Evolutionary conservation across 2,113 vertebrate species (phyloP).

Genomic region (Phrynosoma blainvillii): DNA sequence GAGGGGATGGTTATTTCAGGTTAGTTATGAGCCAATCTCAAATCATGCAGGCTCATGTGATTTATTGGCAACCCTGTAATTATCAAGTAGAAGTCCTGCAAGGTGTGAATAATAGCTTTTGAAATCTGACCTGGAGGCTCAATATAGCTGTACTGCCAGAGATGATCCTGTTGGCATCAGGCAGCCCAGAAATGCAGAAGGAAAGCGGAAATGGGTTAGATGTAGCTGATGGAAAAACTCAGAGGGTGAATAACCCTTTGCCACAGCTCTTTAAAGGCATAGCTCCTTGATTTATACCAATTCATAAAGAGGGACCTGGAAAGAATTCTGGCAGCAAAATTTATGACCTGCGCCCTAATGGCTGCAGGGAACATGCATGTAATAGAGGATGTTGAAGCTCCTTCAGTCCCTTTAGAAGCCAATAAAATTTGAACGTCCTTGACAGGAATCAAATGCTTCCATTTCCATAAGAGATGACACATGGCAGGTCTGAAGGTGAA

Average conservation of each 20-base stretch:
- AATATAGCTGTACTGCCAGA: not conserved
- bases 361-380: not conserved
- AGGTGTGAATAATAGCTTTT: slow-evolving; percentile 19
- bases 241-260: not conserved
- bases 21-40: slow-evolving; percentile 18
- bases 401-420: not conserved
- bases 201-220: not conserved
- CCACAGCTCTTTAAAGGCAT: not conserved
- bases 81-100: slow-evolving; percentile 1
- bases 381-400: not conserved
- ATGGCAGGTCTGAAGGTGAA: not conserved
- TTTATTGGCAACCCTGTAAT: not conserved
- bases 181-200: not conserved
- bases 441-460: not conserved
- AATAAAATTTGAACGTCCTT: not conserved
- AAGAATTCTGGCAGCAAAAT: not conserved
- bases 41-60: slow-evolving; percentile 1
- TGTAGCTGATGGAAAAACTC: slow-evolving; percentile 1
- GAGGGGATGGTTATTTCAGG: not conserved
- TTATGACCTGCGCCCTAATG: slow-evolving; percentile 3
- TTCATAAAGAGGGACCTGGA: slow-evolving; percentile 1
- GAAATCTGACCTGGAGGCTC: slow-evolving; percentile 25
- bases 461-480: not conserved
- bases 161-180: not conserved
- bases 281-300: slow-evolving; percentile 12